Evolutionary conservation across 2,888 invertebrate genomes (phyloP).

Genomic region (Leptarthrus brevirostris): DNA sequence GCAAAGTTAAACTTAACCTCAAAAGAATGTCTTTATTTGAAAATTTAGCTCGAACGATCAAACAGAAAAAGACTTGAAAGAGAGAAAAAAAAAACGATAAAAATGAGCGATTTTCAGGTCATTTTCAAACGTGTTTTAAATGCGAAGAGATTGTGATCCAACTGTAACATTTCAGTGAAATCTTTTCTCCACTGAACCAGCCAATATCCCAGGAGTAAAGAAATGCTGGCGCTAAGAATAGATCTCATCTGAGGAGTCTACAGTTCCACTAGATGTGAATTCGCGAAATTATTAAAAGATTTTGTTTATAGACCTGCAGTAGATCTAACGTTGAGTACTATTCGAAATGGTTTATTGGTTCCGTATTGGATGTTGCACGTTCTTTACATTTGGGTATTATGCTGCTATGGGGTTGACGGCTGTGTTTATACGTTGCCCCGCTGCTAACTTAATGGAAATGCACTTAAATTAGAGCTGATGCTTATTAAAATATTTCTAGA

Average conservation of each 20-base stretch:
- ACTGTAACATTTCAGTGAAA: constrained; percentile 21
- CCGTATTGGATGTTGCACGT: constrained; percentile 31
- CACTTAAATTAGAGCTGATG: background rate
- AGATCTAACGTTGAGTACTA: constrained; percentile 26
- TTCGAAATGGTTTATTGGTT: constrained; percentile 45
- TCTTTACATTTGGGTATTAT: background rate
- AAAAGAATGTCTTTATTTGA: background rate
- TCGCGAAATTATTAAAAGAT: constrained; percentile 48
- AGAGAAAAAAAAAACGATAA: background rate
- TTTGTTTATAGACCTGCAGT: constrained; percentile 47
- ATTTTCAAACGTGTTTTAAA: background rate
- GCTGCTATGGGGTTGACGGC: background rate
- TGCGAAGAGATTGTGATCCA: background rate
- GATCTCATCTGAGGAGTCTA: constrained; percentile 18
- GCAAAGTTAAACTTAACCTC: constrained; percentile 10
- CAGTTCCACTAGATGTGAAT: constrained; percentile 45
- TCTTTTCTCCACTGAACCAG: constrained; percentile 43
- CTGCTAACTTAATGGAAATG: background rate
- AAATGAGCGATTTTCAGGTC: background rate
- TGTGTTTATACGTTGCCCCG: background rate
- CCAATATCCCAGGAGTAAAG: constrained; percentile 44
- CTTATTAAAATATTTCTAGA: background rate
- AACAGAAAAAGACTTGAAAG: background rate
- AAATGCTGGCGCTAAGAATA: constrained; percentile 42
- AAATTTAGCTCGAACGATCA: background rate